phyloP scores from a whole-genome alignment of 2,888 invertebrate species.

The Gnatocerus cornutus region DNA sequence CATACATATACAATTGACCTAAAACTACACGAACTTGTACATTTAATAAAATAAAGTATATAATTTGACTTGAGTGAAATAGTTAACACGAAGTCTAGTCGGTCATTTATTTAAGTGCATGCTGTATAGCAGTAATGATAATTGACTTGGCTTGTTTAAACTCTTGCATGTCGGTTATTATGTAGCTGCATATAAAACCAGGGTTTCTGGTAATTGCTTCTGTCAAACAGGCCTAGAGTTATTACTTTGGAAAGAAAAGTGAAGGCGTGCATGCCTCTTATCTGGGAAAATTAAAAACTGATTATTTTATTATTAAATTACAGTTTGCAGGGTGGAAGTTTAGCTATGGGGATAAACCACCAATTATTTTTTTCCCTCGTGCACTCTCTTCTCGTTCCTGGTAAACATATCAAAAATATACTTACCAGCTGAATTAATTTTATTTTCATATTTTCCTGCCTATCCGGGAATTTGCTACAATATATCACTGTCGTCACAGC shows the following conservation, averaged over 20 bases:
- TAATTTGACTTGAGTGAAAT: slow-evolving; percentile 5
- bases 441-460: slow-evolving; percentile 23
- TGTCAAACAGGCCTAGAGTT: neutral
- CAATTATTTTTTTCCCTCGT: slow-evolving; percentile 14
- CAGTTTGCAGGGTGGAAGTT: no score
- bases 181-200: neutral
- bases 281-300: slow-evolving; percentile 2
- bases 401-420: slow-evolving; percentile 10
- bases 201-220: neutral
- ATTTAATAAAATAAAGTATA: slow-evolving; percentile 13
- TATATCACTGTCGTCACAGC: slow-evolving; percentile 4
- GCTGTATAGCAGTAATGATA: slow-evolving; percentile 6
- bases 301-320: slow-evolving; percentile 6
- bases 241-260: neutral
- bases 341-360: slow-evolving; percentile 8
- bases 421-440: slow-evolving; percentile 21
- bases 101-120: slow-evolving; percentile 18
- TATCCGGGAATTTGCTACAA: slow-evolving; percentile 5
- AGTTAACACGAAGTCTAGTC: slow-evolving; percentile 2
- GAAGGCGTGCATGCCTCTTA: neutral
- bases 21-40: slow-evolving; percentile 1
- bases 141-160: slow-evolving; percentile 3
- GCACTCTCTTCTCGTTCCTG: slow-evolving; percentile 6
- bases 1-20: neutral
- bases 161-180: slow-evolving; percentile 4